Conservation (phyloP, 2,113 vertebrate genomes). For the Fukomys damarensis region DNA sequence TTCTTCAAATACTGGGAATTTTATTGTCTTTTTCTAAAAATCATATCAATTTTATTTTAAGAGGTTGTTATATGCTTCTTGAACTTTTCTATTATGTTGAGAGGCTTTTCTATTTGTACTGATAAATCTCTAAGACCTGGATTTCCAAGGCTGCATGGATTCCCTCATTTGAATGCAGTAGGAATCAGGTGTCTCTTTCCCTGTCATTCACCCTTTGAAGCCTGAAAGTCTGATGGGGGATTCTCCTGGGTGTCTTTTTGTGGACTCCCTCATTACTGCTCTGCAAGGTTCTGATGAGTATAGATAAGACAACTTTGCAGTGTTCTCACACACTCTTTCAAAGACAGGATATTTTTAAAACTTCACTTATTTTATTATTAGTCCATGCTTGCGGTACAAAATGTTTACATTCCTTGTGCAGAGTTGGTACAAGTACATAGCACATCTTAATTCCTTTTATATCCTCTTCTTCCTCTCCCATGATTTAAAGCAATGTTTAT, state of each 20-base stretch:
- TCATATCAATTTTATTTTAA: not conserved
- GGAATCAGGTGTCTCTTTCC: not conserved
- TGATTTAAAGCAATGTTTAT: not conserved
- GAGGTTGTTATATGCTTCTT: not conserved
- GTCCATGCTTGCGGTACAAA: not conserved
- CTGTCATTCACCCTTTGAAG: not conserved
- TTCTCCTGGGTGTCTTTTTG: not conserved
- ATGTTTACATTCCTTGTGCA: not conserved
- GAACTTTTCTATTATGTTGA: not conserved
- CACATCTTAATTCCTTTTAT: not conserved
- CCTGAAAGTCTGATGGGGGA: not conserved
- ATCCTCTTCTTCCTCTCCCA: not conserved
- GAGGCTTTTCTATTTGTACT: not conserved
- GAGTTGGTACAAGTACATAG: not conserved
- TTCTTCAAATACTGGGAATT: not conserved
- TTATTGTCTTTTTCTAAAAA: not conserved
- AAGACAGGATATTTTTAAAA: not conserved
- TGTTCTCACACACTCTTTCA: not conserved
- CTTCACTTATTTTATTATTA: not conserved
- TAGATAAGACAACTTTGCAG: not conserved
- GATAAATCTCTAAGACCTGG: not conserved
- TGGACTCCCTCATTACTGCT: not conserved
- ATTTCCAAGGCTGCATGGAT: not conserved
- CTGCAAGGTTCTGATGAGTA: not conserved
- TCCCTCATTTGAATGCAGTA: not conserved